These are phyloP conservation scores for Cynoglossus semilaevis DNA, from an alignment of 2,113 vertebrate species.

Conservation along the genomic window DNA sequence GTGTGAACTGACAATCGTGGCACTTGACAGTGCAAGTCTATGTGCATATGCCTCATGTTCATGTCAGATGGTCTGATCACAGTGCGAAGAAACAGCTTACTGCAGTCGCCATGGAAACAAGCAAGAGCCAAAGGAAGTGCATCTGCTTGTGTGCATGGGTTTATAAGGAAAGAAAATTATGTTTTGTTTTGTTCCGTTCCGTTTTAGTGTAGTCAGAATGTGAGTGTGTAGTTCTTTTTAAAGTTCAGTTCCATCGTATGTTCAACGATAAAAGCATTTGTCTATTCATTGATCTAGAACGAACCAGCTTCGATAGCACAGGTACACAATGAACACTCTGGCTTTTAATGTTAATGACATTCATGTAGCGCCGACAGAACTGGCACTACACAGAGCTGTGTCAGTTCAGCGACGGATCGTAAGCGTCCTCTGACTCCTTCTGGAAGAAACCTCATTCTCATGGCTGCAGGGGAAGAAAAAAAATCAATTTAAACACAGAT, in stretches of 20 bases:
- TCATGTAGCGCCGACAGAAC: background rate
- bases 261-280: too few relatives aligned
- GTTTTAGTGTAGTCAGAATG: too few relatives aligned
- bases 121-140: slow-evolving; percentile 36
- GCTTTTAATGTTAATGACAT: background rate
- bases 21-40: background rate
- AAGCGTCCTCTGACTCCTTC: background rate
- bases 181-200: slow-evolving; percentile 5
- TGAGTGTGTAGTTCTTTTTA: too few relatives aligned
- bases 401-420: slow-evolving; percentile 2
- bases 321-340: too few relatives aligned
- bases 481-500: too few relatives aligned
- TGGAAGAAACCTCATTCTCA: background rate
- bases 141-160: slow-evolving; percentile 7
- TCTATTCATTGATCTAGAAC: too few relatives aligned
- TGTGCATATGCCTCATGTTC: slow-evolving; percentile 37
- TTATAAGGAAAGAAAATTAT: slow-evolving; percentile 4
- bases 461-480: background rate
- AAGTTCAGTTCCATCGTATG: too few relatives aligned
- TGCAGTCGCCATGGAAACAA: slow-evolving; percentile 67
- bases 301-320: too few relatives aligned
- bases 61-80: slow-evolving; percentile 47
- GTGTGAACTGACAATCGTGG: slow-evolving; percentile 7
- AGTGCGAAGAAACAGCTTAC: slow-evolving; percentile 50
- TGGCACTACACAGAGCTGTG: background rate